Conservation (phyloP, 2,113 vertebrate species). For the Sylvietta virens region DNA sequence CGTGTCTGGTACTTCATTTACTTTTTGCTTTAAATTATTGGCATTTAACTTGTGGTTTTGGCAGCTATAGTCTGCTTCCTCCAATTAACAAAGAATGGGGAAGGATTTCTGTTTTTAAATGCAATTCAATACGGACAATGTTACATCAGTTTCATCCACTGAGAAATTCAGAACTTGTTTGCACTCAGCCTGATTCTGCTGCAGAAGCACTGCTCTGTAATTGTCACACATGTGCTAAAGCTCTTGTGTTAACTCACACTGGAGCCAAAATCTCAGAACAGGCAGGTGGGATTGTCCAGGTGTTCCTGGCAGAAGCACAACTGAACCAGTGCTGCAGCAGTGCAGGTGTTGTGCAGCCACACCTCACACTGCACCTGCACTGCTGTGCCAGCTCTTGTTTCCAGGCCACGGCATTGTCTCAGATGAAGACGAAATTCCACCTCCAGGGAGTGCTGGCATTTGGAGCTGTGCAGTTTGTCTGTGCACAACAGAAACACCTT, state of each 20-base stretch:
- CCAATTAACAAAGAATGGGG: neutral
- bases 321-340: neutral
- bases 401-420: neutral
- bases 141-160: neutral
- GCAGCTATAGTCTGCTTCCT: neutral
- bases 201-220: neutral
- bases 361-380: neutral
- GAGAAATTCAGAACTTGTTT: neutral
- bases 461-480: neutral
- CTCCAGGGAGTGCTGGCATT: neutral
- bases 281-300: neutral
- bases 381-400: neutral
- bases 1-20: neutral
- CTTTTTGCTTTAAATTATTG: conserved; percentile 1
- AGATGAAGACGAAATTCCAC: neutral
- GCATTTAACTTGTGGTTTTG: neutral
- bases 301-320: neutral
- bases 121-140: neutral
- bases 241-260: neutral
- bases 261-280: neutral
- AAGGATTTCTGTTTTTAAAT: neutral
- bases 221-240: neutral
- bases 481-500: neutral
- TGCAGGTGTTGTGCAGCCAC: neutral
- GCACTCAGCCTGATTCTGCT: neutral